A percentile compares a stretch with the other conserved stretches of the same genome.
phyloP scores from a whole-genome alignment of 2,797 vertebrate genomes.

The Zenarchopterus dispar region DNA sequence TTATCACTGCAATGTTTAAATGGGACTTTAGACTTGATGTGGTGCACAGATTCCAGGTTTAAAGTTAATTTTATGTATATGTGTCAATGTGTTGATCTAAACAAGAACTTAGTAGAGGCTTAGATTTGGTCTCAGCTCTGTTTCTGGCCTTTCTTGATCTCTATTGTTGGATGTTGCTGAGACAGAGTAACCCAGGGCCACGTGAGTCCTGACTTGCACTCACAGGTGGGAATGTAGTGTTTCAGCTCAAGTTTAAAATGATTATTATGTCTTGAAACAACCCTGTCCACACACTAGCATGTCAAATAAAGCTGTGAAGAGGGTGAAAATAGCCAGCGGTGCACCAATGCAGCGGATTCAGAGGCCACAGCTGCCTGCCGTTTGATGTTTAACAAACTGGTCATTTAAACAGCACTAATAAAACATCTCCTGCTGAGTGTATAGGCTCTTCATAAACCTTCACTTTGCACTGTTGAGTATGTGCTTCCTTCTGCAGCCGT shows the following conservation, averaged over 20 bases:
- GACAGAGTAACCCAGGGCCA: slow-evolving; percentile 58
- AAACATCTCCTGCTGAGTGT: slow-evolving; percentile 77
- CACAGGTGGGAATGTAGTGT: slow-evolving; percentile 66
- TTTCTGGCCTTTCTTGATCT: slow-evolving; percentile 1
- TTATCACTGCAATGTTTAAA: slow-evolving; percentile 9
- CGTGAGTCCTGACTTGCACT: slow-evolving; percentile 50
- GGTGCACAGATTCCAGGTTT: not conserved
- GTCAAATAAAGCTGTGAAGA: slow-evolving; percentile 75
- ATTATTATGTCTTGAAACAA: slow-evolving; percentile 80
- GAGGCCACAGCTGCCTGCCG: slow-evolving; percentile 64
- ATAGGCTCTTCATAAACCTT: slow-evolving; percentile 78
- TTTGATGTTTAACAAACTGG: slow-evolving; percentile 82
- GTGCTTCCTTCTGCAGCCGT: slow-evolving; percentile 35
- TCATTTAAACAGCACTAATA: slow-evolving; percentile 83
- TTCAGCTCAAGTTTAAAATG: slow-evolving; percentile 69
- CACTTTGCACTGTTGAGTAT: slow-evolving; percentile 52
- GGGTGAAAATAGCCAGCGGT: slow-evolving; percentile 76
- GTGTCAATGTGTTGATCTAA: slow-evolving; percentile 3
- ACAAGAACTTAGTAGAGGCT: not conserved
- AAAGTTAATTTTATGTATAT: not conserved
- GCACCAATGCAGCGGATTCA: slow-evolving; percentile 52
- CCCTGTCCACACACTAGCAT: slow-evolving; percentile 70
- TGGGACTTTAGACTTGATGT: not conserved
- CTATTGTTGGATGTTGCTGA: slow-evolving; percentile 6
- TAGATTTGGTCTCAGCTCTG: slow-evolving; percentile 21